Evolutionary conservation across 1,140 invertebrate genomes (phyloP), one percentile per base, ranked within the genome.

Genomic region (Apis cerana): DNA sequence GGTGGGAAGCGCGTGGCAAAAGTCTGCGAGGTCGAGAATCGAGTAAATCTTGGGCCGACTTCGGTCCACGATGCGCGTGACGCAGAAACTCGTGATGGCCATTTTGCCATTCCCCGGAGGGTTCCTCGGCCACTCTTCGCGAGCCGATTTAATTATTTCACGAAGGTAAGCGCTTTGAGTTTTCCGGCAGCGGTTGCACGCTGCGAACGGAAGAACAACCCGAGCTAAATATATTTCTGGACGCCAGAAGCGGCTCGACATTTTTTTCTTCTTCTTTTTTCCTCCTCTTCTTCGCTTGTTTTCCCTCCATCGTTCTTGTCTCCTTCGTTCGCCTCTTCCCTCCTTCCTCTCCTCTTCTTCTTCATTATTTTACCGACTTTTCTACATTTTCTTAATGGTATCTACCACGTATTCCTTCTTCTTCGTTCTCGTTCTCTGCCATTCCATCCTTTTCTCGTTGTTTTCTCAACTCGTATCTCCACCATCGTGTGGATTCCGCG

Each of bases 191-290:
- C 62, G 78, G 33, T 71, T 52, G 69, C 76, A 54, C 67, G 64
- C 75, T 56, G 33, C 64, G 71, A 85, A 85, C 84, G 80, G 80
- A 87, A 87, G 80, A 85, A 85, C 72, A 75, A 71, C 65, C 72
- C 84, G 82, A 82, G 84, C 84, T 75, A 88, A 84, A 89, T 89
- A 84, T 84, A 89, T 87, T 84, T 88, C 76, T 86, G 85, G 79
- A 81, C 71, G 83, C 58, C 71, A 70, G 59, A 74, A 78, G 56
- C 79, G 70, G 68, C 78, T 78, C 77, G 68, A 75, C 68, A 27
- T 70, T 69, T 81, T 71, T 76, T 70, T 65, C 19, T 48, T 68
- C 62, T 33, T 69, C 50, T 70, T 54, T 74, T 67, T 13, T 17
- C 13, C 58, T 1, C 15, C 33, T n/a, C 43, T 33, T 23, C 52